Conservation (phyloP, 1,140 invertebrate genomes). For the Hyles vespertilio region DNA sequence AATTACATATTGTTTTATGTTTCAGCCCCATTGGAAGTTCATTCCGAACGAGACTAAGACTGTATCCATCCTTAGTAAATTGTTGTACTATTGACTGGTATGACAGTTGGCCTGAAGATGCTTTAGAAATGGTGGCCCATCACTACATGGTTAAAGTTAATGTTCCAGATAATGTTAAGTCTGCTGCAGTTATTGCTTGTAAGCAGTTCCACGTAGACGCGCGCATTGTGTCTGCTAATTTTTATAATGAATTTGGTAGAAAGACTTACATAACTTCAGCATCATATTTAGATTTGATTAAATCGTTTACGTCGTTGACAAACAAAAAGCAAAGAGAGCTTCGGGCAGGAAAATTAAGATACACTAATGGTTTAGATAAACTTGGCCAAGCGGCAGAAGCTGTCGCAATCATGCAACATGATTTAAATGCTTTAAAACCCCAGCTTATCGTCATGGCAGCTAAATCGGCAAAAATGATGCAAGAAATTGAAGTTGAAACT, state of each 20-base stretch:
- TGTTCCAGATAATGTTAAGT: conserved; percentile 81
- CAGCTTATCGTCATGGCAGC: conserved; percentile 89
- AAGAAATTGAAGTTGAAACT: conserved; percentile 91
- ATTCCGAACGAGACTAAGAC: conserved; percentile 86
- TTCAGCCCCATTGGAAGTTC: conserved; percentile 93
- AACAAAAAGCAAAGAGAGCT: conserved; percentile 87
- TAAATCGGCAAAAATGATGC: conserved; percentile 89
- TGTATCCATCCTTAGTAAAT: conserved; percentile 94
- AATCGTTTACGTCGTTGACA: conserved; percentile 86
- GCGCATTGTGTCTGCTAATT: conserved; percentile 78
- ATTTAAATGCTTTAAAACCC: conserved; percentile 89
- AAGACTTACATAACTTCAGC: conserved; percentile 93
- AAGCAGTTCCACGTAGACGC: conserved; percentile 92
- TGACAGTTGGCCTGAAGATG: conserved; percentile 94
- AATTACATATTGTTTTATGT: conserved; percentile 92
- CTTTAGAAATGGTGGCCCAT: conserved; percentile 91
- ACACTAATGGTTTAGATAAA: conserved; percentile 91
- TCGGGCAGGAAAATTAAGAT: conserved; percentile 84
- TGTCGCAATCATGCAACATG: conserved; percentile 89
- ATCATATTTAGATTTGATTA: conserved; percentile 92
- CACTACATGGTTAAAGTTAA: conserved; percentile 88
- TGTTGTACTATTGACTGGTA: conserved; percentile 98
- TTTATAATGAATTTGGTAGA: conserved; percentile 80
- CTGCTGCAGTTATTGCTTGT: conserved; percentile 84
- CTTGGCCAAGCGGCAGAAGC: conserved; percentile 86